Percentiles rank a stretch among this genome's conserved stretches.
These are phyloP conservation scores for Danaus plexippus DNA, from an alignment of 1,140 invertebrate genomes.

Conservation along the genomic window DNA sequence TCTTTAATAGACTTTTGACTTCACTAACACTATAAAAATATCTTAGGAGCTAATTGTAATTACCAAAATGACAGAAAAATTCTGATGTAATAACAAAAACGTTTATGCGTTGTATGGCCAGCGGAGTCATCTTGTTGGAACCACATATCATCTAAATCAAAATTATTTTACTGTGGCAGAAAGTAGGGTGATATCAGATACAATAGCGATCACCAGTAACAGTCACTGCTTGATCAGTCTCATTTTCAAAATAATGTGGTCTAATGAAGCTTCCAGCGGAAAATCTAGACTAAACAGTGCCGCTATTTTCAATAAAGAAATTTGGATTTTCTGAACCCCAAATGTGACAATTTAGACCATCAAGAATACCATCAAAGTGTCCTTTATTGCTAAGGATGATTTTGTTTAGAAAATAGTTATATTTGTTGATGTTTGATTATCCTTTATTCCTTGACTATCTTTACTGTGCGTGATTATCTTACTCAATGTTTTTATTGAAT, in stretches of 20 bases:
- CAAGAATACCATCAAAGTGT: not conserved
- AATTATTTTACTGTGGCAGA: no score
- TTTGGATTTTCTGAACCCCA: conserved; percentile 35
- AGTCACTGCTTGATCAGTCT: conserved; percentile 24
- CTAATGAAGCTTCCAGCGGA: conserved; percentile 40
- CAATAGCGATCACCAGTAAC: conserved; percentile 13
- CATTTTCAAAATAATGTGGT: conserved; percentile 34
- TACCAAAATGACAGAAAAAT: no score
- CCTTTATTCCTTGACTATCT: conserved; percentile 2
- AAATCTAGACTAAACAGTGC: conserved; percentile 41
- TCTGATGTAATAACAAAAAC: no score
- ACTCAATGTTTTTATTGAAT: not conserved
- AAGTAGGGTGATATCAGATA: no score
- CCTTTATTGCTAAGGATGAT: not conserved
- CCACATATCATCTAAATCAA: no score
- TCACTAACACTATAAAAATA: no score
- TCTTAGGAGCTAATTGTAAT: no score
- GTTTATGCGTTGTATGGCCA: no score
- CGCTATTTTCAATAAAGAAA: conserved; percentile 37
- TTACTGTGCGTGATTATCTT: conserved; percentile 2
- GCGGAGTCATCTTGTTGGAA: no score
- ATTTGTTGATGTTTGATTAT: conserved; percentile 11
- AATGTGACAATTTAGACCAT: conserved; percentile 11
- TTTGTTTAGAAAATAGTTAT: conserved; percentile 8
- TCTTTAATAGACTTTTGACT: no score